Evolutionary conservation across 2,888 invertebrate species (phyloP).

Genomic region (Esperia sulphurella): DNA sequence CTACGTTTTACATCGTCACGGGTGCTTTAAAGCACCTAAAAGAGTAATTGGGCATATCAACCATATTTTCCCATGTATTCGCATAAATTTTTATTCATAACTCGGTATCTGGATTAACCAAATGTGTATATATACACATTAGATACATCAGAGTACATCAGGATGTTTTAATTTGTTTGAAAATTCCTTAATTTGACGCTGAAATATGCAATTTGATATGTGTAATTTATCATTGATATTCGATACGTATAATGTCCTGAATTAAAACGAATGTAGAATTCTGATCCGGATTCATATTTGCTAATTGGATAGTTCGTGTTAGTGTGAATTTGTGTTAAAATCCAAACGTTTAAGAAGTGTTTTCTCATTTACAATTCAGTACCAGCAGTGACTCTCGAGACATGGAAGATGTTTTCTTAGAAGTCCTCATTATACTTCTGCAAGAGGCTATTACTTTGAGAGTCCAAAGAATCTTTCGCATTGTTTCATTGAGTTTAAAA

Average conservation of each 20-base stretch:
- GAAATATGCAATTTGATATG: too few relatives aligned
- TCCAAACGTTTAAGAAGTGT: too few relatives aligned
- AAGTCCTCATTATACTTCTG: neutral
- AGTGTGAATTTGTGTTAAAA: too few relatives aligned
- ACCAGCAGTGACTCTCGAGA: neutral
- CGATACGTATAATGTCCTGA: too few relatives aligned
- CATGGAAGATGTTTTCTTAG: neutral
- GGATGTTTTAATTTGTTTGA: too few relatives aligned
- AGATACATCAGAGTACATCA: too few relatives aligned
- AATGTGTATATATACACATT: too few relatives aligned
- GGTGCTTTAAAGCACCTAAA: slow-evolving; percentile 36
- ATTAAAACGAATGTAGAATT: too few relatives aligned
- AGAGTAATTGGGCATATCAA: slow-evolving; percentile 50
- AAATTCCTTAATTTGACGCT: too few relatives aligned
- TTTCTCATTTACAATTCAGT: slow-evolving; percentile 12
- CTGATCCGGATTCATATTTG: too few relatives aligned
- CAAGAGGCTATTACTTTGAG: slow-evolving; percentile 1
- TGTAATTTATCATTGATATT: too few relatives aligned
- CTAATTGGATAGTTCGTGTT: too few relatives aligned
- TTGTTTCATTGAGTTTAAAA: neutral
- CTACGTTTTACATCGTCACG: slow-evolving; percentile 28
- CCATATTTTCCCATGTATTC: slow-evolving; percentile 42
- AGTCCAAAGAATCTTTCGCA: neutral
- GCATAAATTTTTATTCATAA: slow-evolving; percentile 46
- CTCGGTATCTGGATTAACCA: slow-evolving; percentile 23